Base-by-base conservation (phyloP, 2,888 invertebrate genomes). In the Luperina testacea region DNA sequence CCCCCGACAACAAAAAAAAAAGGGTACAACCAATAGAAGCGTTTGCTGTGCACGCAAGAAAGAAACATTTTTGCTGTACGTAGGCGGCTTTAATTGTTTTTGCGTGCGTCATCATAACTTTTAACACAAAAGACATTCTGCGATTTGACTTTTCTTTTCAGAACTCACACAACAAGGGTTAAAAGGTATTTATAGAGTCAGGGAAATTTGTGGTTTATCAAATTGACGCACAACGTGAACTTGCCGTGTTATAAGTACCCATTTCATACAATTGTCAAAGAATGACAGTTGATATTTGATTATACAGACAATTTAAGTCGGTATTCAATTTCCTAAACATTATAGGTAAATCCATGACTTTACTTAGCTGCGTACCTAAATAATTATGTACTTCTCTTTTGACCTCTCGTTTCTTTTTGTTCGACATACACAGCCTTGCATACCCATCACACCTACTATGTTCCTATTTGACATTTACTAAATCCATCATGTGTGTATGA, bases 401-500 rank as follows among this genome's bases (percentile, higher is more conserved):
- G 78, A 69, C 42, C 59, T 61, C 38, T 38, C 38, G 61, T 61
- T 6, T 73, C n/a, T 61, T 69, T 63, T 72, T 53, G 20, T 59
- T 61, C 32, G 4, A 20, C 24, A 42, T 61, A 57, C 65, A 48
- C 15, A 68, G 24, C 32, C 72, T 73, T 63, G 57, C 27, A 64
- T 65, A 42, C 15, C 27, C 61, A 81, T 78, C 53, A 68, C 48
- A 59, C 38, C 45, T 32, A 27, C 48, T 76, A 42, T 67, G 61
- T 68, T 68, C 71, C 45, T 77, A n/a, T 51, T 68, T 79, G 80
- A 77, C 80, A 82, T 81, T 82, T 82, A 73, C 75, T 78, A 73
- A 65, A 83, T 89, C 77, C 63, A 80, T 79, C 84, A 84, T 77
- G 64, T 77, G 81, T 51, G 65, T 74, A 74, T 89, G 85, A 81